phyloP scores from a whole-genome alignment of 2,113 vertebrate species.

The Notiomystis cincta region DNA sequence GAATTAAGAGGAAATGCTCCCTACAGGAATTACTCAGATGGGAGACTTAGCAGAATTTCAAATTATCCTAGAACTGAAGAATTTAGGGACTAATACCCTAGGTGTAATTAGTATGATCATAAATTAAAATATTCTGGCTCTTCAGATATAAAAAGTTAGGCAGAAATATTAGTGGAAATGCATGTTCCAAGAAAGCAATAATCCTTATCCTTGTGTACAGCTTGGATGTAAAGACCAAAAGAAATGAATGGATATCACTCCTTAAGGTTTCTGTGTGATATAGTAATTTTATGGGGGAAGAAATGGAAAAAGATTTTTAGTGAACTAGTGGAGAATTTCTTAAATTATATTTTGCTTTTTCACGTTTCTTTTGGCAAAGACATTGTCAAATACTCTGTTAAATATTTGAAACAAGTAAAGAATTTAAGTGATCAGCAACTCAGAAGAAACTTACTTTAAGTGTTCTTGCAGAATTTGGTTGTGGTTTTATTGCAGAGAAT shows the following conservation, averaged over 20 bases:
- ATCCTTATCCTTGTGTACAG: not conserved
- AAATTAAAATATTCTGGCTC: not conserved
- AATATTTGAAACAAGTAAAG: not conserved
- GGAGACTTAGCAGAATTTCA: not conserved
- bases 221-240: not conserved
- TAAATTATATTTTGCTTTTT: not conserved
- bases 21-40: not conserved
- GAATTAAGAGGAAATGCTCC: not conserved
- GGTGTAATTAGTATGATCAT: not conserved
- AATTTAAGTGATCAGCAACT: not conserved
- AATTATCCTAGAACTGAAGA: not conserved
- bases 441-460: not conserved
- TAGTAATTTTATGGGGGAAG: not conserved
- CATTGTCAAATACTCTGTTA: not conserved
- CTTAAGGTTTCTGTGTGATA: not conserved
- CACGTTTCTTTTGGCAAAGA: not conserved
- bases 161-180: not conserved
- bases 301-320: not conserved
- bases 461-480: not conserved
- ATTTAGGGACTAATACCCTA: not conserved
- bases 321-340: not conserved
- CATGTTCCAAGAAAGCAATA: not conserved
- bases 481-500: not conserved
- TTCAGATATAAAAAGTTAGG: not conserved
- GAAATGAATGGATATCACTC: not conserved